Evolutionary conservation across 2,888 invertebrate species (phyloP), one percentile per base, ranked within the genome.

Genomic region (Pyrrhia umbra): DNA sequence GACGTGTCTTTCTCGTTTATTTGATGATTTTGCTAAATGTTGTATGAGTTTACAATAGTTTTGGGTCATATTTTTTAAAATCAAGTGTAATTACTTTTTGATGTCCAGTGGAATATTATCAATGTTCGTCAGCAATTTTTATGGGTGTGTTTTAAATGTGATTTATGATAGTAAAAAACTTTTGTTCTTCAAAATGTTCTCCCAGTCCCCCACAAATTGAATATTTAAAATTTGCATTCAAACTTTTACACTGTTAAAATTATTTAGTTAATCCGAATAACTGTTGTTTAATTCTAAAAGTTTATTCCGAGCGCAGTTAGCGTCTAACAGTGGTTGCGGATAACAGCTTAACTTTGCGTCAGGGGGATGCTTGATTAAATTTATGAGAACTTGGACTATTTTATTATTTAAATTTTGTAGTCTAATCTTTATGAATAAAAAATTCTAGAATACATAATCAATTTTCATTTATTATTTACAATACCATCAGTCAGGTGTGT

Each of bases 251-350:
- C 30, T 57, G 39, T n/a, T 49, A n/a, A 40, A 16, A 47, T 49
- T 16, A 40, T 55, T 51, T 16, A 18, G 15, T 39, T 40, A 37
- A 34, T 59, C 27, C 15, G 2, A 18, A 45, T 43, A 52, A 52
- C 20, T 45, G 39, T 34, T 47, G 6, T 72, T 47, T 56, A 56
- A 73, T 66, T 37, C 42, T 20, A 34, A 51, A 73, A 77, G 58
- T 74, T 77, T 58, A 30, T 59, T 40, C 21, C 10, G 23, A 55
- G n/a, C 49, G 25, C 30, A 37, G 56, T 51, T 61, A 56, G 37
- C 57, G 23, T 46, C 62, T 52, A 46, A 49, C 51, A 45, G 50
- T 27, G 15, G 37, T 49, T 42, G 20, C 42, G 39, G 27, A 46
- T 72, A 58, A 57, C 30, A 42, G 39, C 25, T 40, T 20, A 55